Percentiles rank a stretch among this genome's conserved stretches.
Evolutionary conservation across 2,888 invertebrate species (phyloP).

Genomic region (Ophioninae sp.): DNA sequence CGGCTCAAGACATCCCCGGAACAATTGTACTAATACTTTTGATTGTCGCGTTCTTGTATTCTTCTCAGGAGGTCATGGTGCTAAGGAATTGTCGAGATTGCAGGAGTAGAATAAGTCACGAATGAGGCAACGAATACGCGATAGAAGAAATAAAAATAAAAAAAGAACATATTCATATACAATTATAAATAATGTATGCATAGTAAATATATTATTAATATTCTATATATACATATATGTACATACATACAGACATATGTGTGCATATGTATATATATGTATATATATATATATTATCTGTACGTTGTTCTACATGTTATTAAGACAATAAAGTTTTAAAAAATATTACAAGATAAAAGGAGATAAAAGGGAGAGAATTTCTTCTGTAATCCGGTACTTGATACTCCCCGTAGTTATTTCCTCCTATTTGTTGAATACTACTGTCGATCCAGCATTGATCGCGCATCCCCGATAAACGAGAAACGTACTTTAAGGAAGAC

Average conservation of each 20-base stretch:
- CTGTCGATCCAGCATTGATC: constrained; percentile 38
- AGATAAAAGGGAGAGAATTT: constrained; percentile 8
- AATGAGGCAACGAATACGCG: constrained; percentile 36
- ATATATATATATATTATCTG: constrained; percentile 51
- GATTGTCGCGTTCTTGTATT: constrained; percentile 34
- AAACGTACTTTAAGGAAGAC: constrained; percentile 37
- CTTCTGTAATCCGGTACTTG: constrained; percentile 3
- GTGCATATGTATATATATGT: neutral
- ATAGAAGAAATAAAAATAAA: constrained; percentile 18
- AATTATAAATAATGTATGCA: constrained; percentile 50
- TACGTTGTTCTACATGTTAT: constrained; percentile 72
- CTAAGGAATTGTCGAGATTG: constrained; percentile 44
- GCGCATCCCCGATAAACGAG: constrained; percentile 22
- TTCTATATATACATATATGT: constrained; percentile 45
- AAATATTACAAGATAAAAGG: constrained; percentile 40
- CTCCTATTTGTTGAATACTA: constrained; percentile 35
- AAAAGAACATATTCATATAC: constrained; percentile 46
- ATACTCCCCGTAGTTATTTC: neutral
- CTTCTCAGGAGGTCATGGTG: constrained; percentile 43
- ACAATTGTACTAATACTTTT: constrained; percentile 52
- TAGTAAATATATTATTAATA: constrained; percentile 52
- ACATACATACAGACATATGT: constrained; percentile 30
- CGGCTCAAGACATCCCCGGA: constrained; percentile 29
- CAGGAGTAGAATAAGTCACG: constrained; percentile 20
- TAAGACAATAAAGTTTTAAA: constrained; percentile 70